These are phyloP conservation scores for Eumacrocentrus americanus DNA, from an alignment of 2,888 invertebrate species.

Conservation along the genomic window DNA sequence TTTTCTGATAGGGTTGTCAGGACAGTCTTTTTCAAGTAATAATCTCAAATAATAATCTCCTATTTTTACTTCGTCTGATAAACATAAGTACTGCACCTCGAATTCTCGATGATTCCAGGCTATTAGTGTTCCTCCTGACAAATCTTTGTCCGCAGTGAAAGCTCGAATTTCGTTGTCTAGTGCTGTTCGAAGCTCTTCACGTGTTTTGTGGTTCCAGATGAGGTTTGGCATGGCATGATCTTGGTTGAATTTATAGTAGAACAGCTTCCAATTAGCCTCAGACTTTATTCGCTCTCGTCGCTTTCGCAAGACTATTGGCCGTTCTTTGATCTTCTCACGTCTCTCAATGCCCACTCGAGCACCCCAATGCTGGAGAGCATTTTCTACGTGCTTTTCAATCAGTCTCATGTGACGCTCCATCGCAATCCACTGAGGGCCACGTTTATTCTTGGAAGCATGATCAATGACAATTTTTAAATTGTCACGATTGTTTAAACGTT, in stretches of 20 bases:
- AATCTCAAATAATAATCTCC: slow-evolving; percentile 97
- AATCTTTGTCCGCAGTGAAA: slow-evolving; percentile 88
- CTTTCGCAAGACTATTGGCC: slow-evolving; percentile 90
- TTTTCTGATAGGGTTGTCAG: slow-evolving; percentile 85
- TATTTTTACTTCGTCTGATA: slow-evolving; percentile 96
- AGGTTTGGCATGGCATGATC: slow-evolving; percentile 96
- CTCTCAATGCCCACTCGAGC: slow-evolving; percentile 68
- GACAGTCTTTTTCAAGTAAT: slow-evolving; percentile 87
- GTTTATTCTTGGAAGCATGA: slow-evolving; percentile 71
- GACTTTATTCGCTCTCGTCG: slow-evolving; percentile 87
- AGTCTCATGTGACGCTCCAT: slow-evolving; percentile 76
- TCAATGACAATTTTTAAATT: slow-evolving; percentile 94
- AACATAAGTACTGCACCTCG: slow-evolving; percentile 90
- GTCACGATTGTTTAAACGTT: slow-evolving; percentile 81
- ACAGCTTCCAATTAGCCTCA: slow-evolving; percentile 88
- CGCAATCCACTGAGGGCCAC: slow-evolving; percentile 74
- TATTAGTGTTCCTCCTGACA: slow-evolving; percentile 78
- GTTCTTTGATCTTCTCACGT: slow-evolving; percentile 70
- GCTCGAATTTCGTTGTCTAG: slow-evolving; percentile 92
- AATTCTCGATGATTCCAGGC: slow-evolving; percentile 99
- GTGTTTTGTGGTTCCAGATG: slow-evolving; percentile 98
- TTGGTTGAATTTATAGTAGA: slow-evolving; percentile 92
- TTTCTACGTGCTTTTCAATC: slow-evolving; percentile 83
- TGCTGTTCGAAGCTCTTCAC: slow-evolving; percentile 91
- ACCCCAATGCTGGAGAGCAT: slow-evolving; percentile 77